Conservation (phyloP, 2,113 vertebrate species). For the Macaca fascicularis region DNA sequence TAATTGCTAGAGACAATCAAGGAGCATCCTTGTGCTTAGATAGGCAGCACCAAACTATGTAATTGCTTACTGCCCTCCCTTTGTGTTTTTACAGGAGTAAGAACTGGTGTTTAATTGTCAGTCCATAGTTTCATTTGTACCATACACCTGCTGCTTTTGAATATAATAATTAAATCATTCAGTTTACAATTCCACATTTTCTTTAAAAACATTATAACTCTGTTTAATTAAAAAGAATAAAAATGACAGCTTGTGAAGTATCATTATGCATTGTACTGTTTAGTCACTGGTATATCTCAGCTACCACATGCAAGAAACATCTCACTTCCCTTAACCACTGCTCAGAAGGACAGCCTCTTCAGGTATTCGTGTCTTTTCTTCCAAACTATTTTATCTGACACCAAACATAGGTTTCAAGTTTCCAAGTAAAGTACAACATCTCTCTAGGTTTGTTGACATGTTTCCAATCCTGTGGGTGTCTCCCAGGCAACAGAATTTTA, state of each 20-base stretch:
- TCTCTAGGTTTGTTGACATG: conserved; percentile 51
- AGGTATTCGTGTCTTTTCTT: neutral
- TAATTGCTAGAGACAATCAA: conserved; percentile 59
- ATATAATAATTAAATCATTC: conserved; percentile 14
- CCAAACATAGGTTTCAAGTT: conserved; percentile 47
- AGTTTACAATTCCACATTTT: neutral
- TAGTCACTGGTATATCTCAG: neutral
- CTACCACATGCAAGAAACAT: neutral
- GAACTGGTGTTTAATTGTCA: conserved; percentile 19
- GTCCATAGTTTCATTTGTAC: neutral
- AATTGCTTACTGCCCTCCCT: neutral
- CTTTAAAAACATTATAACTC: neutral
- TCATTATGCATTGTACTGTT: neutral
- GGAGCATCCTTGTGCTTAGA: neutral
- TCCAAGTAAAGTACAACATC: conserved; percentile 28
- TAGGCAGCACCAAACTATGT: neutral
- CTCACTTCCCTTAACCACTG: neutral
- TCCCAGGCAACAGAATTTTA: conserved; percentile 75
- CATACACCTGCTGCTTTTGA: conserved; percentile 28
- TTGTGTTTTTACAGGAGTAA: neutral
- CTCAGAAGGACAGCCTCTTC: neutral
- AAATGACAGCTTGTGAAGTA: neutral
- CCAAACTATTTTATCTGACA: neutral
- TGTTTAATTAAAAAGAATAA: conserved; percentile 33
- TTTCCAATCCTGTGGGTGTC: conserved; percentile 66